Evolutionary conservation across 2,888 invertebrate species (phyloP).

Genomic region (Drosophila conformis): DNA sequence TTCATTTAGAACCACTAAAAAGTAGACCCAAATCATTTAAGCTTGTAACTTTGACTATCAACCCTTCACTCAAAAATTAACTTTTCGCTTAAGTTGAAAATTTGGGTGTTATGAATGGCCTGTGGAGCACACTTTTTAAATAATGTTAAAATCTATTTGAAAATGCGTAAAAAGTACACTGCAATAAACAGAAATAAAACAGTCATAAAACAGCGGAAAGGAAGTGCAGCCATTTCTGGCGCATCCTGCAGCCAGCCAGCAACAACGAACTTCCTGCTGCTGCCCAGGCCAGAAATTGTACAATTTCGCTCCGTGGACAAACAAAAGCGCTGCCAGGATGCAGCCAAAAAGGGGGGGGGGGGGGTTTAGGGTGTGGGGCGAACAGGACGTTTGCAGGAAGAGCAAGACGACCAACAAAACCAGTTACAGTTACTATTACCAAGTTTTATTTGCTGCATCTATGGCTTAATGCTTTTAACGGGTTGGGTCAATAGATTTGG

Average conservation of each 20-base stretch:
- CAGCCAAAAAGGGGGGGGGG: constrained; percentile 6
- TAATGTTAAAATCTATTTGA: constrained; percentile 5
- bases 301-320: constrained; percentile 65
- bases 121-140: background rate
- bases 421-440: constrained; percentile 31
- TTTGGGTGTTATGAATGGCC: background rate
- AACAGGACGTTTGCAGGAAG: constrained; percentile 29
- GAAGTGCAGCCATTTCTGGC: constrained; percentile 74
- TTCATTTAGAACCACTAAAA: background rate
- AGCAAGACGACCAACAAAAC: constrained; percentile 28
- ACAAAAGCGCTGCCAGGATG: constrained; percentile 70
- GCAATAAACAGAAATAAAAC: constrained; percentile 6
- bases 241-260: constrained; percentile 65
- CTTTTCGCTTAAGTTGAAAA: background rate
- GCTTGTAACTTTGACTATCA: background rate
- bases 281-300: constrained; percentile 66
- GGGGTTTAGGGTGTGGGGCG: background rate
- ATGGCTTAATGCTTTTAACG: constrained; percentile 56
- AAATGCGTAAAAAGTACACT: background rate
- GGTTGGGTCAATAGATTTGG: constrained; percentile 67
- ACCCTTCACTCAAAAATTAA: background rate
- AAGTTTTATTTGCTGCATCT: constrained; percentile 57
- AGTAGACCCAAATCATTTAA: background rate
- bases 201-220: constrained; percentile 57
- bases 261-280: constrained; percentile 58